Evolutionary conservation across 2,797 vertebrate genomes (phyloP).

Genomic region (Sphenodon punctatus): DNA sequence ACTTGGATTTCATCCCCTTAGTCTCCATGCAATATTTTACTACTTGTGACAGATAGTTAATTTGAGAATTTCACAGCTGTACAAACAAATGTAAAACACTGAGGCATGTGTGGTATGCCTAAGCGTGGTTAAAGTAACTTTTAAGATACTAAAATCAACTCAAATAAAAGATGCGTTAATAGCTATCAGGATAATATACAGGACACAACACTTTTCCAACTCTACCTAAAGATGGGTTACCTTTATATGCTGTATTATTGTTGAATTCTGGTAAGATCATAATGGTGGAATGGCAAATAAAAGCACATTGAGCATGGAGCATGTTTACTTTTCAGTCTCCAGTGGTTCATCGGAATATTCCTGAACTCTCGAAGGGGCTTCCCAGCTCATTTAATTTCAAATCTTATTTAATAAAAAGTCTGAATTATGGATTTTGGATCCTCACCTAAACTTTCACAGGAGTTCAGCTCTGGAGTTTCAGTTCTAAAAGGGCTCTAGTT

Average conservation of each 20-base stretch:
- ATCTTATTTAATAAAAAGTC: neutral
- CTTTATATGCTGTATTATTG: neutral
- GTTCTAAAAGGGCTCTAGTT: neutral
- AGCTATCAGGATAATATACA: constrained; percentile 20
- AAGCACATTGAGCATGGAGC: neutral
- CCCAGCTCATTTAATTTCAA: neutral
- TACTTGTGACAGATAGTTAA: constrained; percentile 66
- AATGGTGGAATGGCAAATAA: neutral
- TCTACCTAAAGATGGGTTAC: constrained; percentile 2
- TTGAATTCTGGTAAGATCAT: neutral
- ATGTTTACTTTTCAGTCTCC: neutral
- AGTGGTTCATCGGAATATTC: neutral
- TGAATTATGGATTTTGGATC: neutral
- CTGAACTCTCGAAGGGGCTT: neutral
- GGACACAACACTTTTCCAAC: neutral
- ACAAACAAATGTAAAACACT: constrained; percentile 59
- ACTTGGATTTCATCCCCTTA: constrained; percentile 47
- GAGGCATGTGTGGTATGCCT: constrained; percentile 17
- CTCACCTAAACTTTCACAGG: neutral
- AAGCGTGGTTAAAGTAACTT: constrained; percentile 33
- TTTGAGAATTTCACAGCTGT: constrained; percentile 61
- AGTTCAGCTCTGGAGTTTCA: neutral
- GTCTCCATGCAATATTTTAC: constrained; percentile 57
- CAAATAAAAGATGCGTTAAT: constrained; percentile 34
- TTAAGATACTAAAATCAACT: constrained; percentile 35